Conservation (phyloP, 1,140 invertebrate species). For the Hyles vespertilio region DNA sequence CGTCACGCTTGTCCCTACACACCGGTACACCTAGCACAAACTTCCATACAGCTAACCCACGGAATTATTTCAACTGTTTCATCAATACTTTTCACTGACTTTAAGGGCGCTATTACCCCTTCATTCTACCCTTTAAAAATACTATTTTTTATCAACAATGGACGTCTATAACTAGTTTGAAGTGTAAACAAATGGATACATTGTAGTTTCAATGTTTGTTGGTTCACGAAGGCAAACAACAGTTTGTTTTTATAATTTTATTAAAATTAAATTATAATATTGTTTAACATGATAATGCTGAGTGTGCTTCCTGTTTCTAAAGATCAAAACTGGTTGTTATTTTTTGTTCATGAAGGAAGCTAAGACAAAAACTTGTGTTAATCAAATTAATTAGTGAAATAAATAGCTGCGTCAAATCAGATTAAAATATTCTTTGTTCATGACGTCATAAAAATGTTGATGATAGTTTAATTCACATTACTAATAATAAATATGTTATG, state of each 20-base stretch:
- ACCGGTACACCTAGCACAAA: constrained; percentile 15
- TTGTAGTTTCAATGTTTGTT: constrained; percentile 30
- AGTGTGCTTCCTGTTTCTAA: too few relatives aligned
- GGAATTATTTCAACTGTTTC: not conserved
- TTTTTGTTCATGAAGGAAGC: too few relatives aligned
- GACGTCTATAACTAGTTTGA: constrained; percentile 55
- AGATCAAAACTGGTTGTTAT: too few relatives aligned
- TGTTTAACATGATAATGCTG: too few relatives aligned
- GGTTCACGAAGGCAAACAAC: not conserved
- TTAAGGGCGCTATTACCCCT: constrained; percentile 22
- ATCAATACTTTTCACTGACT: constrained; percentile 5
- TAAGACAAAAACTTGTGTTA: too few relatives aligned
- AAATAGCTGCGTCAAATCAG: too few relatives aligned
- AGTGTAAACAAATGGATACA: constrained; percentile 68
- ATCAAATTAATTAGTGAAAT: too few relatives aligned
- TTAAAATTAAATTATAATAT: not conserved
- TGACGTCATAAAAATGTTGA: too few relatives aligned
- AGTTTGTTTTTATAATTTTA: not conserved
- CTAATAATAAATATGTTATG: too few relatives aligned
- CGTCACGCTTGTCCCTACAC: constrained; percentile 54
- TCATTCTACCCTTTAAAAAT: constrained; percentile 49
- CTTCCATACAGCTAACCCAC: constrained; percentile 1
- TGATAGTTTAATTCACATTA: too few relatives aligned
- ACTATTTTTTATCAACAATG: constrained; percentile 60
- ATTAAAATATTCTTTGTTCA: too few relatives aligned